Base-by-base conservation (phyloP, 2,113 vertebrate species). In the Anolis sagrei region DNA sequence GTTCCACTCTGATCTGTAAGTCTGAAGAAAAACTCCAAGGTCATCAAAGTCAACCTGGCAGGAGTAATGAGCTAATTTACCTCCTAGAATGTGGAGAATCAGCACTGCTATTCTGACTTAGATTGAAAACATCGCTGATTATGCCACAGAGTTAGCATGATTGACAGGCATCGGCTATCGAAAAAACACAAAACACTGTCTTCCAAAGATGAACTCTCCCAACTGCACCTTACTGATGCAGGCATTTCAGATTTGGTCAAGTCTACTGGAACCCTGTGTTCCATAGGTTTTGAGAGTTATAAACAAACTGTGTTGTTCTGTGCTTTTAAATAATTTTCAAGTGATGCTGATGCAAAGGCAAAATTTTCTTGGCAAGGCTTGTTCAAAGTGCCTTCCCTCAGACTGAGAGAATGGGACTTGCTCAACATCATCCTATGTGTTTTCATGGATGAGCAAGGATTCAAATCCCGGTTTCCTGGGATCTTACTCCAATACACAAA, bases 21-120 rank as follows among this genome's bases (percentile, higher is more conserved):
- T 7, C 51, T 76, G 36, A 75, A 76, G 75, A 27, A 76, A 27
- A 76, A 64, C 58, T 32, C 58, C 54, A 54, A 32, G 82, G 54
- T 48, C 82, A 76, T 64, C 58, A 64, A n/a, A 83, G 72, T 36
- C 72, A 48, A 75, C 64, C 16, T 62, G 29, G 72, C 58, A 76
- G 82, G 72, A 34, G n/a, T 83, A 83, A 83, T 83, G 82, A 84
- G 19, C 10, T 70, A 68, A 48, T 83, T 92, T 84, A 83, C 74
- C 13, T 84, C 70, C 82, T 54, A 86, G 79, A 68, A 86, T 64
- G 72, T n/a, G 81, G 44, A 13, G 11, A 29, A 81, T 64, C 74
- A 86, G 19, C 1, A 79, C 85, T 90, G 75, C 69, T 78, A n/a
- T 54, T 16, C 39, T 21, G 5, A 0, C 54, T 81, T 3, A 49